Evolutionary conservation across 2,113 vertebrate species (phyloP).

Genomic region (Zosterops lateralis): DNA sequence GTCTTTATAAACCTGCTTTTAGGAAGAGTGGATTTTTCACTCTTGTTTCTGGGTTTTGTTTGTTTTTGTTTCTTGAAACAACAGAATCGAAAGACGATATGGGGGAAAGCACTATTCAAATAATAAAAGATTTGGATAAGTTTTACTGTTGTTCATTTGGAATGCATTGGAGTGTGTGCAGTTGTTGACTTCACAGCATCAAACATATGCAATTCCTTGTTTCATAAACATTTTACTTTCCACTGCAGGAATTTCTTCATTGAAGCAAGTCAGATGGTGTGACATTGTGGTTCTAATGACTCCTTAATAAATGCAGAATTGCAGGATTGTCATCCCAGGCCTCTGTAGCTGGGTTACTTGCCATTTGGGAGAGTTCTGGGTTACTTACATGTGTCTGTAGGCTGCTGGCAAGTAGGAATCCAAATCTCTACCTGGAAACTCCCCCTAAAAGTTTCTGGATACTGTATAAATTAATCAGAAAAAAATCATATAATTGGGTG

Average conservation of each 20-base stretch:
- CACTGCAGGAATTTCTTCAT: background rate
- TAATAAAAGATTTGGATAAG: background rate
- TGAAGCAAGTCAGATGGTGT: background rate
- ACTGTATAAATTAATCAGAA: background rate
- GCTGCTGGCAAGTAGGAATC: background rate
- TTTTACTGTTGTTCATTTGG: background rate
- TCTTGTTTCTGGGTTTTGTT: background rate
- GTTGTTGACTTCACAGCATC: background rate
- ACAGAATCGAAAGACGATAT: background rate
- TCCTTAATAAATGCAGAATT: background rate
- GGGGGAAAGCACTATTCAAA: background rate
- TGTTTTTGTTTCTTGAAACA: background rate
- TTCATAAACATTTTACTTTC: conserved; percentile 6
- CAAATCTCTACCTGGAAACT: background rate
- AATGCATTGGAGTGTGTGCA: background rate
- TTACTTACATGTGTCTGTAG: background rate
- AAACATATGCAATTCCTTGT: background rate
- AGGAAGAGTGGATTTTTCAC: background rate
- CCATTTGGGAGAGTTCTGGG: background rate
- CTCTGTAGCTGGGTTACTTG: background rate
- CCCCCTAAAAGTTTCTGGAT: background rate
- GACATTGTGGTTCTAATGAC: background rate
- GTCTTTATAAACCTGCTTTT: background rate
- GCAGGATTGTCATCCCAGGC: background rate
- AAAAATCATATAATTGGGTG: background rate